Percentiles rank a stretch among this genome's conserved stretches.
Evolutionary conservation across 2,113 vertebrate genomes (phyloP).

Genomic region (Bucco capensis): DNA sequence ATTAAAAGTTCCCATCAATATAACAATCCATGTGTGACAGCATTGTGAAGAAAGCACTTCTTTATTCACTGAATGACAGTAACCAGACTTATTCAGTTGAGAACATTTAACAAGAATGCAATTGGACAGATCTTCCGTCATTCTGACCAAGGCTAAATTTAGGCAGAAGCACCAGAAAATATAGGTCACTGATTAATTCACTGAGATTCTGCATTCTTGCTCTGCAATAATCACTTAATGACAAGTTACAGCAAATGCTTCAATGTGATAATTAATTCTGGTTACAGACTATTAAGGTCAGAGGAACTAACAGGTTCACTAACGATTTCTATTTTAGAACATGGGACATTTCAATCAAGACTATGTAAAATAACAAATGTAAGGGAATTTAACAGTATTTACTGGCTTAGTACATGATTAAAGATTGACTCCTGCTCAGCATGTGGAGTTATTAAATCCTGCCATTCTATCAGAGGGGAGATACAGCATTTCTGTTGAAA

Average conservation of each 20-base stretch:
- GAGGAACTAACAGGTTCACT: constrained; percentile 34
- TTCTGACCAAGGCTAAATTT: constrained; percentile 49
- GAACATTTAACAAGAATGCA: constrained; percentile 56
- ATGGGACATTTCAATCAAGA: constrained; percentile 21
- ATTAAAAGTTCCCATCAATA: constrained; percentile 45
- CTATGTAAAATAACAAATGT: constrained; percentile 1
- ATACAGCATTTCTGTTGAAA: neutral
- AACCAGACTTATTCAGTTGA: constrained; percentile 36
- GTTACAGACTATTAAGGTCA: constrained; percentile 56
- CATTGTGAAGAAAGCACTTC: constrained; percentile 46
- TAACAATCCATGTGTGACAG: constrained; percentile 51
- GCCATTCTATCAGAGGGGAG: neutral
- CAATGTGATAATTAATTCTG: constrained; percentile 59
- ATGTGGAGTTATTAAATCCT: neutral
- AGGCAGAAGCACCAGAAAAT: constrained; percentile 56
- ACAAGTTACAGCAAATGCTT: constrained; percentile 53
- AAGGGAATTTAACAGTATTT: constrained; percentile 35
- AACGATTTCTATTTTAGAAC: constrained; percentile 49
- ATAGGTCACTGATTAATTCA: constrained; percentile 67
- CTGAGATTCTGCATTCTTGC: constrained; percentile 54
- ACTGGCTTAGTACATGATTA: neutral
- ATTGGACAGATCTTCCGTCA: constrained; percentile 51
- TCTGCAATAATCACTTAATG: constrained; percentile 57
- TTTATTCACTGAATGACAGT: constrained; percentile 43
- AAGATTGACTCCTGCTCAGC: neutral